Evolutionary conservation across 2,888 invertebrate species (phyloP), one percentile per base, ranked within the genome.

Genomic region (Lasiommata megera): DNA sequence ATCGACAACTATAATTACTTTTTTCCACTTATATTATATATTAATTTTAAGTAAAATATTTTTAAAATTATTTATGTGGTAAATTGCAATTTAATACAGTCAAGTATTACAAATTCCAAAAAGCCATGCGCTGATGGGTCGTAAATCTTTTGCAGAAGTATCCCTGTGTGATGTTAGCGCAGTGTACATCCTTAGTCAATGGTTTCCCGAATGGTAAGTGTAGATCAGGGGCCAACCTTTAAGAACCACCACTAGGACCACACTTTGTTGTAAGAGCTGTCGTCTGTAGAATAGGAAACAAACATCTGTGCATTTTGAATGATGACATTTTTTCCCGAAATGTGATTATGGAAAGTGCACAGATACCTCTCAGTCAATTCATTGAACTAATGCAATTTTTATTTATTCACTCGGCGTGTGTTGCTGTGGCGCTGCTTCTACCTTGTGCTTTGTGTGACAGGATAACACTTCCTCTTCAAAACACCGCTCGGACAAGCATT

Each of bases 141-240:
- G 90, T 93, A 90, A 88, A 93, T 94, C 94, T 94, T 95, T 93
- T 95, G 93, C 94, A 94, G 94, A 94, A 94, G 90, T 92, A 91
- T 92, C 92, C 92, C 91, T 92, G 92, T 92, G 93, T 92, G 93
- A 93, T 93, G 90, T 90, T 92, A 92, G 92, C 91, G 92, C 92
- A 92, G 93, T 92, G 91, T 92, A 92, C 93, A 89, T 91, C 92
- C 92, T 92, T 92, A 87, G 86, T 88, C 89, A 91, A 83, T 88
- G 92, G 92, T 92, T 91, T 87, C 82, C 84, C 87, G 80, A 92
- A 92, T 91, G 93, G 93, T 93, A 93, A 93, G 93, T 93, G 91
- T 92, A 92, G 92, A 91, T 84, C 88, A 86, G 92, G 82, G 82
- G 82, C 73, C 73, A 76, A 71, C 73, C 69, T 73, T 72, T 69